Conservation (phyloP, 2,888 invertebrate genomes). For the Saturnia pavonia region DNA sequence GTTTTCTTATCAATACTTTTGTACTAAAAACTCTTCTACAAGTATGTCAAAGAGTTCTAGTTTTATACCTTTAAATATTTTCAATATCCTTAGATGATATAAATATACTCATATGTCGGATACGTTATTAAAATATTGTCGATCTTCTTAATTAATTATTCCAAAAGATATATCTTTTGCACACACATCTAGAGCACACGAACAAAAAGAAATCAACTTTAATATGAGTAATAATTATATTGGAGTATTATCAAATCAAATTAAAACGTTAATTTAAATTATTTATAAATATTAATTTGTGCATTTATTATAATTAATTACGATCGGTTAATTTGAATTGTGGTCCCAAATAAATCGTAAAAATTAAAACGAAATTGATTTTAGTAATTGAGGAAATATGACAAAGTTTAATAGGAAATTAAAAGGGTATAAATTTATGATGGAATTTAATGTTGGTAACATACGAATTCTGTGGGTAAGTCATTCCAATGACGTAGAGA, state of each 20-base stretch:
- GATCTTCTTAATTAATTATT: no score
- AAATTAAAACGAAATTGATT: conserved; percentile 3
- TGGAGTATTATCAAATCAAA: background rate
- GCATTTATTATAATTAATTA: conserved; percentile 9
- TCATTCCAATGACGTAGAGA: background rate
- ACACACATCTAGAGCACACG: no score
- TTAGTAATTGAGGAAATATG: conserved; percentile 1
- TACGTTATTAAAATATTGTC: no score
- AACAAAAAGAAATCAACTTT: background rate
- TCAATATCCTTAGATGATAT: background rate
- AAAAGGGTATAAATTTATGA: background rate
- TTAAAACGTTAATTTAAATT: conserved; percentile 7
- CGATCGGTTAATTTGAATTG: background rate
- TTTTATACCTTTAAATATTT: no score
- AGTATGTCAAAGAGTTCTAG: no score
- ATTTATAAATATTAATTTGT: background rate
- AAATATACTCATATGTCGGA: background rate
- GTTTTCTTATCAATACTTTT: no score
- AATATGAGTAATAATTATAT: background rate
- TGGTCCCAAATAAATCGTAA: background rate
- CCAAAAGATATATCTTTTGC: no score
- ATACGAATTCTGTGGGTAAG: background rate
- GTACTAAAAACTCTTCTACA: no score
- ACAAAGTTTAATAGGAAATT: background rate
- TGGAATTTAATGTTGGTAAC: background rate